These are phyloP conservation scores for Trinorchestia longiramus DNA, from an alignment of 1,140 invertebrate genomes.

Conservation along the genomic window DNA sequence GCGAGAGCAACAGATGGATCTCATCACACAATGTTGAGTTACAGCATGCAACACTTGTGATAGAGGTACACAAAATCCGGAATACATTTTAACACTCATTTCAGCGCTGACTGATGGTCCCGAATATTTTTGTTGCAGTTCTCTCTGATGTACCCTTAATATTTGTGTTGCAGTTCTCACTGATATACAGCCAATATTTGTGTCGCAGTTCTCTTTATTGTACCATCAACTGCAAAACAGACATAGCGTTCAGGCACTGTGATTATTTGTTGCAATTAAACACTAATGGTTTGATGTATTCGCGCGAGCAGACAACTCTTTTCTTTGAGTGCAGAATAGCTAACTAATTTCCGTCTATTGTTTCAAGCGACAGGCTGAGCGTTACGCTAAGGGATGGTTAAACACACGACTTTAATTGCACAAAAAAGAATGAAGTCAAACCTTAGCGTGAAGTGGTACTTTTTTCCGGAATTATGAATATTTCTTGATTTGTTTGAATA, in stretches of 20 bases:
- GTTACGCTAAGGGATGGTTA: not conserved
- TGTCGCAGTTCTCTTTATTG: not conserved
- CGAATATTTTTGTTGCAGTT: not conserved
- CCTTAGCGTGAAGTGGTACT: not conserved
- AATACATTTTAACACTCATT: not conserved
- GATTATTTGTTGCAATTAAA: not conserved
- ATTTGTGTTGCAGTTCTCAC: not conserved
- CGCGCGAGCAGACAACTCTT: not conserved
- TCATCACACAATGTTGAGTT: not conserved
- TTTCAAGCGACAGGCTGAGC: not conserved
- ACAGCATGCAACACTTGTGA: not conserved
- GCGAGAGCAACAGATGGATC: not conserved
- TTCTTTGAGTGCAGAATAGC: not conserved
- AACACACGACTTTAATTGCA: not conserved
- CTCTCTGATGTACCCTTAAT: not conserved
- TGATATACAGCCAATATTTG: not conserved
- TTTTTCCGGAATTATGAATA: no score
- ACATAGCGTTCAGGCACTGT: not conserved
- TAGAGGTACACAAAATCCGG: not conserved
- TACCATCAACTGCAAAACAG: no score
- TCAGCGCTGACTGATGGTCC: not conserved
- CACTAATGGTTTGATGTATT: not conserved
- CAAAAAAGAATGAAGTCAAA: not conserved
- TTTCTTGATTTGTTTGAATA: no score
- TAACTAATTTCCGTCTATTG: not conserved